phyloP scores from a whole-genome alignment of 2,797 vertebrate species.

The Cryptoprocta ferox region DNA sequence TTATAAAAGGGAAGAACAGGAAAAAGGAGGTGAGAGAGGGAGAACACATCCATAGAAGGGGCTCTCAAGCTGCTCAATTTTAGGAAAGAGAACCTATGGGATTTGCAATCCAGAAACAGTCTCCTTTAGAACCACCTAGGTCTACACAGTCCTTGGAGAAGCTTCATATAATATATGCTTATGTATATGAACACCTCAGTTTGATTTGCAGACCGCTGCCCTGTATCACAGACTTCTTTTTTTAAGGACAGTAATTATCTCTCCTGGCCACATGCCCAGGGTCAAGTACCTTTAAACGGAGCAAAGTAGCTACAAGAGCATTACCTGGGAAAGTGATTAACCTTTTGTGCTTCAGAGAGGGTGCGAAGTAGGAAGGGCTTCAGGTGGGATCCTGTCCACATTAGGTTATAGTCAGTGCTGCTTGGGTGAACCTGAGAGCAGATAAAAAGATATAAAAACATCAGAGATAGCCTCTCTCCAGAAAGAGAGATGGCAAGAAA shows the following conservation, averaged over 20 bases:
- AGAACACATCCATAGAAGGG: neutral
- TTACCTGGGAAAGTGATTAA: slow-evolving; percentile 99
- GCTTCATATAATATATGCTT: neutral
- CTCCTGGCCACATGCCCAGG: neutral
- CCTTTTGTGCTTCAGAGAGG: slow-evolving; percentile 96
- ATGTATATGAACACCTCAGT: neutral
- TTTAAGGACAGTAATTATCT: neutral
- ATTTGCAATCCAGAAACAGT: neutral
- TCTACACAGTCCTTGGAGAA: neutral
- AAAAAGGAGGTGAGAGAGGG: neutral
- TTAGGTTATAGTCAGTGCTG: slow-evolving; percentile 96
- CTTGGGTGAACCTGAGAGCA: slow-evolving; percentile 92
- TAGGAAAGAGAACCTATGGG: neutral
- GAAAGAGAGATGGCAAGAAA: neutral
- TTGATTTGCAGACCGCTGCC: neutral
- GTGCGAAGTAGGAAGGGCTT: slow-evolving; percentile 94
- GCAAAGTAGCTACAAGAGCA: slow-evolving; percentile 8
- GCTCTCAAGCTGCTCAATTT: neutral
- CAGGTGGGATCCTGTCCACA: slow-evolving; percentile 98
- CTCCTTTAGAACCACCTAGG: neutral
- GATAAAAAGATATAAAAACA: neutral
- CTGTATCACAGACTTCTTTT: neutral
- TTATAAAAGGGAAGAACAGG: neutral
- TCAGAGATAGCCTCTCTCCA: neutral
- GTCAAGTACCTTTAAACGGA: neutral